These are phyloP conservation scores for Chelonus formosanus DNA, from an alignment of 2,888 invertebrate genomes.

Conservation along the genomic window DNA sequence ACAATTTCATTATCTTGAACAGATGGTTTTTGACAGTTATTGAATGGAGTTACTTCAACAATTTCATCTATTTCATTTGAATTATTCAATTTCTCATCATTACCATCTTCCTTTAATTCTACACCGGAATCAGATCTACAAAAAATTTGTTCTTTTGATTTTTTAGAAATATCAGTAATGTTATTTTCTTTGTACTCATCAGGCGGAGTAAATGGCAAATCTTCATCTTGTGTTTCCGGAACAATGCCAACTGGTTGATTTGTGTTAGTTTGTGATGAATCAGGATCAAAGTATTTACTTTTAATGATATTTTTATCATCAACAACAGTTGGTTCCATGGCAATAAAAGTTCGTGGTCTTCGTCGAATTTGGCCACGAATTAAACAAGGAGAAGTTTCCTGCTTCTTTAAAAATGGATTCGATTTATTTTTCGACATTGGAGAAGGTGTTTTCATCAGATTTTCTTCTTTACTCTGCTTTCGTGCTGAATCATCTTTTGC, in stretches of 20 bases:
- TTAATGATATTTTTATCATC: constrained; percentile 47
- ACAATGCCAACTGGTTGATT: constrained; percentile 12
- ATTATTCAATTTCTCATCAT: constrained; percentile 1
- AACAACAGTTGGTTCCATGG: constrained; percentile 54
- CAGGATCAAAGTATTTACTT: constrained; percentile 56
- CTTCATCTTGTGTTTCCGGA: constrained; percentile 28
- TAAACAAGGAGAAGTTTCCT: constrained; percentile 55
- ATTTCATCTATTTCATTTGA: background rate
- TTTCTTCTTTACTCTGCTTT: no score
- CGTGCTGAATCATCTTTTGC: constrained; percentile 3
- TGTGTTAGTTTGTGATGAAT: background rate
- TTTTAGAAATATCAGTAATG: constrained; percentile 1
- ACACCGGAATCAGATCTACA: constrained; percentile 30
- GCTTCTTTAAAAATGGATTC: constrained; percentile 52
- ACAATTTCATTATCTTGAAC: background rate
- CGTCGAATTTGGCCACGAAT: constrained; percentile 49
- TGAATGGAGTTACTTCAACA: background rate
- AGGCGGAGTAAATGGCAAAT: constrained; percentile 2
- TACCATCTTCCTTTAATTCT: constrained; percentile 27
- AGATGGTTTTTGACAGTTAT: background rate
- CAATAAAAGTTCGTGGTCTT: constrained; percentile 44
- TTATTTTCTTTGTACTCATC: constrained; percentile 24
- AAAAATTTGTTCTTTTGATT: background rate
- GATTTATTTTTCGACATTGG: constrained; percentile 33
- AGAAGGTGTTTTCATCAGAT: constrained; percentile 35